These are phyloP conservation scores for Myrmophylax atrothorax DNA, from an alignment of 2,113 vertebrate species.

Conservation along the genomic window DNA sequence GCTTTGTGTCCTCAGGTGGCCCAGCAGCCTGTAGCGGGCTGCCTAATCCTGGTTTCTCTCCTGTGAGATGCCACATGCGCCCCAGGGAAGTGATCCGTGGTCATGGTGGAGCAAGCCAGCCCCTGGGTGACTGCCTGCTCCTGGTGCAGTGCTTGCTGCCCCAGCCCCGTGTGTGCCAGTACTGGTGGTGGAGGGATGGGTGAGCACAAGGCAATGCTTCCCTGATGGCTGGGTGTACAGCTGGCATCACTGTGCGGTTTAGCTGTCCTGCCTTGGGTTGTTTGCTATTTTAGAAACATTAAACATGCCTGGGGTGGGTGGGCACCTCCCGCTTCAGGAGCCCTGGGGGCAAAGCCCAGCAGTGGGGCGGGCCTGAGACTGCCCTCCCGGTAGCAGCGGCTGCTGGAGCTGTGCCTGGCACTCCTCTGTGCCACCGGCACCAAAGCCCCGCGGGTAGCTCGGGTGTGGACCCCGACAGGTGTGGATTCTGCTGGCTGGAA, in stretches of 20 bases:
- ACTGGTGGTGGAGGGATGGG: not conserved
- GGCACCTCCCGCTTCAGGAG: no score
- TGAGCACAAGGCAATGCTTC: fast-evolving
- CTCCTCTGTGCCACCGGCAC: not conserved
- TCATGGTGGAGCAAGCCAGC: fast-evolving
- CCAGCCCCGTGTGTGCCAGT: not conserved
- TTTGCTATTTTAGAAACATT: not conserved
- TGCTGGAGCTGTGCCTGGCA: not conserved
- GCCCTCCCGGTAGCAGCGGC: not conserved
- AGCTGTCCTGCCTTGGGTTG: fast-evolving
- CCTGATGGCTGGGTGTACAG: fast-evolving
- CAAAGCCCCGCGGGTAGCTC: not conserved
- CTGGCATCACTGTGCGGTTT: fast-evolving
- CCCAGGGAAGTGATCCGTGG: not conserved
- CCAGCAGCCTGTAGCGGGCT: fast-evolving
- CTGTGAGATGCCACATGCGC: fast-evolving
- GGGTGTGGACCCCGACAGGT: not conserved
- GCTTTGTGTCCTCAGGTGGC: not conserved
- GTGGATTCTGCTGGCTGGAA: slow-evolving; percentile 67
- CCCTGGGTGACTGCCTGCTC: not conserved
- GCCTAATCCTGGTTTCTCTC: not conserved
- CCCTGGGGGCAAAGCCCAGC: not conserved
- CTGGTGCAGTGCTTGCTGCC: not conserved
- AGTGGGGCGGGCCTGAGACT: not conserved
- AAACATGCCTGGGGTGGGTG: not conserved